Base-by-base conservation (phyloP, 2,113 vertebrate genomes). In the Ictidomys tridecemlineatus region DNA sequence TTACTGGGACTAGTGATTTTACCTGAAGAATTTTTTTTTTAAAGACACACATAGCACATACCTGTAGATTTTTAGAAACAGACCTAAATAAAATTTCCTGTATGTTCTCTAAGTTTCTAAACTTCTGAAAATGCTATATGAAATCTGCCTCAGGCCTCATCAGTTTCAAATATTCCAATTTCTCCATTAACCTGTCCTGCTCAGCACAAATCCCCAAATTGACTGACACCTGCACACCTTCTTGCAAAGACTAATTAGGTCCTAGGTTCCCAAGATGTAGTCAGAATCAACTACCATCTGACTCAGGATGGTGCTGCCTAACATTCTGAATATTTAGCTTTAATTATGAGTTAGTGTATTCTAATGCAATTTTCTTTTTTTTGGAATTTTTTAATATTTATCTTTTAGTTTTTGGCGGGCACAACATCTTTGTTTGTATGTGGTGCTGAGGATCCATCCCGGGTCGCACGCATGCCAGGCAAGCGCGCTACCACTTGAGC, bases 191-290 rank as follows among this genome's bases (percentile, higher is more conserved):
- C 51, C 69, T 94, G 73, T 93, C 69, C 83, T 95, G 84, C 56
- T 90, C 82, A 92, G 76, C 77, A 72, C 77, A 96, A 94, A 97
- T 63, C 94, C 63, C 42, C 93, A 89, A 82, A 90, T 24, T 97
- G 90, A 98, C 88, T 89, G 93, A 97, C 63, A 93, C 39, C 85
- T 89, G 74, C 73, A 96, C 20, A 96, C 37, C n/a, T 89, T 89
- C 86, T 91, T 84, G 26, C 58, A 92, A 95, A 97, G 65, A 92
- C 85, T 97, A 97, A 98, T 98, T 95, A 98, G 96, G 56, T 92
- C 94, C 96, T 97, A 69, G 17, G 91, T 87, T 96, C 74, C 90
- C 73, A 67, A 89, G 48, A 89, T 95, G 11, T 93, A 95, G 82
- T 90, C 87, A 86, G 73, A 95, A 96, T 85, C 90, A 83, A 77